Base-by-base conservation (phyloP, 2,113 vertebrate species). In the Zingel zingel region DNA sequence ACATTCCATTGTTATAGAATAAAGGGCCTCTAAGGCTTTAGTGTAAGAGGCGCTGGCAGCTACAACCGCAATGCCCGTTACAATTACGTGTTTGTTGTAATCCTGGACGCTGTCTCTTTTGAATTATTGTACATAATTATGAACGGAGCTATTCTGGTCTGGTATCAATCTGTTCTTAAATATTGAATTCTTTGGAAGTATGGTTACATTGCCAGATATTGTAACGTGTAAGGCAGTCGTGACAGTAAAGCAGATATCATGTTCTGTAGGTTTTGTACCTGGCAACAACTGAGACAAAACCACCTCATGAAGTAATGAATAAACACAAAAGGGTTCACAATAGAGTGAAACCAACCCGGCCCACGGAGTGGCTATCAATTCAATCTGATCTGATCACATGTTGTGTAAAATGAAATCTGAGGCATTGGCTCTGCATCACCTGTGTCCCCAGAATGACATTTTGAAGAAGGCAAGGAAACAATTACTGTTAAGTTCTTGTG, bases 391-490 rank as follows among this genome's bases (percentile, higher is more conserved):
- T 18, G 54, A 74, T 70, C 69, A 30, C 72, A 39, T 56, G 36
- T 75, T 75, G 36, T 39, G 72, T 54, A 64, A 81, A 53, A 67
- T 65, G 82, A 91, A 85, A 89, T 81, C 70, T 54, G 67, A 77
- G 65, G 47, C 25, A 21, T 48, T 43, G 59, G 47, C 45, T 68
- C 54, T 63, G 50, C 25, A 39, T 83, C 77, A 77, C 63, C 67
- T 7, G 27, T 43, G 64, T 36, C 10, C 47, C n/a, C 19, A 21
- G 18, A 67, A 45, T 23, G 72, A 72, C 43, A 48, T 23, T 19
- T 16, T 36, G 21, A n/a, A 13, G 57, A 81, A 47, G 73, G 16
- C 11, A 23, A 59, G 15, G 48, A 47, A 63, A 23, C 47, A 18
- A 3, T 50, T 15, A 43, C 9, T 14, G 33, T 54, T 58, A 8